A percentile compares a stretch with the other conserved stretches of the same genome.
These are phyloP conservation scores for Caenorhabditis becei DNA, from an alignment of 2,888 invertebrate genomes.

Conservation along the genomic window DNA sequence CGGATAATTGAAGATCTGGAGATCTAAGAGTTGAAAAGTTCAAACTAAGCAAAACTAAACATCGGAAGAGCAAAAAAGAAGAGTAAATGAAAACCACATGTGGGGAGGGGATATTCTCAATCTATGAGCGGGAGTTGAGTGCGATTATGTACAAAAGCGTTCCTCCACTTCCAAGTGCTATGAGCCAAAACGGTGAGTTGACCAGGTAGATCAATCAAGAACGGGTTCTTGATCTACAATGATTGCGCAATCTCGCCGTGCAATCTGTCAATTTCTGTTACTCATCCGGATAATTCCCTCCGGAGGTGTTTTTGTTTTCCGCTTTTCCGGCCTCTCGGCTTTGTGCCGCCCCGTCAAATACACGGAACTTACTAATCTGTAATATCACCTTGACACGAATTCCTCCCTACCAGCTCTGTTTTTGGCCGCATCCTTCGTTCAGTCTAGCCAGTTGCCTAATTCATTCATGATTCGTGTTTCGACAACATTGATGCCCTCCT, in stretches of 20 bases:
- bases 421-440: background rate
- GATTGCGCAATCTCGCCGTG: background rate
- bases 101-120: conserved; percentile 3
- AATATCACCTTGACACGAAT: conserved; percentile 44
- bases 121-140: conserved; percentile 19
- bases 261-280: conserved; percentile 25
- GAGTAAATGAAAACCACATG: conserved; percentile 29
- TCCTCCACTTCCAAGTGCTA: too few relatives aligned
- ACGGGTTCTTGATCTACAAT: background rate
- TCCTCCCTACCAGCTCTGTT: background rate
- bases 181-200: too few relatives aligned
- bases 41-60: conserved; percentile 1
- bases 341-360: conserved; percentile 26
- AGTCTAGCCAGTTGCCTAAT: background rate
- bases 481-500: background rate
- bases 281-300: conserved; percentile 54
- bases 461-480: conserved; percentile 34
- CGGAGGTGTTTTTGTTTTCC: conserved; percentile 21
- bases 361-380: conserved; percentile 38
- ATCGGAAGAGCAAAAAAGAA: conserved; percentile 15
- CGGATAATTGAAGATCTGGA: too few relatives aligned
- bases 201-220: background rate
- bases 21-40: too few relatives aligned
- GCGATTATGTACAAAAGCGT: conserved; percentile 11
- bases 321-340: background rate